These are phyloP conservation scores for Amazona guildingii DNA, from an alignment of 2,113 vertebrate species.

Conservation along the genomic window DNA sequence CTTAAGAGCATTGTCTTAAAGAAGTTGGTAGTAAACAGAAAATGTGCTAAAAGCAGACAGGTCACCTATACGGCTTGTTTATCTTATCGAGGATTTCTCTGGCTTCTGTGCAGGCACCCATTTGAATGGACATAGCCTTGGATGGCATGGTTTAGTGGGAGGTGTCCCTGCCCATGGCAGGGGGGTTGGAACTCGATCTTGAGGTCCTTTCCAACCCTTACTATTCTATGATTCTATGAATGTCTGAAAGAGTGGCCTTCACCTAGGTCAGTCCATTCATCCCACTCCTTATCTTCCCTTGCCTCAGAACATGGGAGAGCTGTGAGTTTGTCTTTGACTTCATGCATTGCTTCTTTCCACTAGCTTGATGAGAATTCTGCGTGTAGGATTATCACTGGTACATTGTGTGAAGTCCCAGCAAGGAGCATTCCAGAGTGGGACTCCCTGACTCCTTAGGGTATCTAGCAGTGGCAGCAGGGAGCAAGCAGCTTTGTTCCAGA, in stretches of 20 bases:
- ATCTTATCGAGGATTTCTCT: not conserved
- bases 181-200: no score
- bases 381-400: not conserved
- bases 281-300: not conserved
- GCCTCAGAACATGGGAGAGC: not conserved
- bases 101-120: not conserved
- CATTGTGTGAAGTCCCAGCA: not conserved
- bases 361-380: not conserved
- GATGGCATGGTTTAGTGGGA: no score
- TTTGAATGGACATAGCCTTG: no score
- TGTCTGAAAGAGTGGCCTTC: not conserved
- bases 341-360: not conserved
- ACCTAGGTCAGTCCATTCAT: fast-evolving
- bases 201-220: no score
- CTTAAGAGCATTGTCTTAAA: not conserved
- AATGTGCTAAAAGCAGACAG: not conserved
- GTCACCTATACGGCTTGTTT: not conserved
- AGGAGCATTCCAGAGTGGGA: fast-evolving
- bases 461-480: fast-evolving
- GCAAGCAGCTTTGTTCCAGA: not conserved
- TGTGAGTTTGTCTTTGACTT: not conserved
- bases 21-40: not conserved
- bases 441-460: not conserved
- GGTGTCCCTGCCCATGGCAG: no score
- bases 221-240: no score